These are phyloP conservation scores for Salvelinus namaycush DNA, from an alignment of 2,113 vertebrate genomes.

Conservation along the genomic window DNA sequence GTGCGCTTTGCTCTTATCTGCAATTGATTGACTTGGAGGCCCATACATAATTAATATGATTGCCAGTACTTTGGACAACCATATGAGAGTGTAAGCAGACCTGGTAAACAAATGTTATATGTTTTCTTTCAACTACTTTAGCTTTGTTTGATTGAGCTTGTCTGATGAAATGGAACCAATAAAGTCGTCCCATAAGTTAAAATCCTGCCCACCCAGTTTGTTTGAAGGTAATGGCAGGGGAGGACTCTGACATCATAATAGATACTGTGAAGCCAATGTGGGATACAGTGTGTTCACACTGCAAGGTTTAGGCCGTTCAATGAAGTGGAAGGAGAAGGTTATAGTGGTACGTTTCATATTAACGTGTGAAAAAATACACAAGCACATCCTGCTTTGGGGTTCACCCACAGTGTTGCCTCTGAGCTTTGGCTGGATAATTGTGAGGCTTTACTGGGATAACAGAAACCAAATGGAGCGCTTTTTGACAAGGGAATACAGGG, in stretches of 20 bases:
- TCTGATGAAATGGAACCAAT: no score
- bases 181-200: no score
- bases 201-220: not conserved
- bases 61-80: no score
- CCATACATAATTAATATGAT: no score
- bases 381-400: not conserved
- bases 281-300: not conserved
- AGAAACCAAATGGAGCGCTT: not conserved
- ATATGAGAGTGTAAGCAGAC: no score
- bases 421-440: constrained; percentile 9
- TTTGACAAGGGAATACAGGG: not conserved
- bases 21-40: no score
- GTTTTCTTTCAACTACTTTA: no score
- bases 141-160: no score
- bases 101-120: no score
- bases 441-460: not conserved
- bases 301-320: not conserved
- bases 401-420: not conserved
- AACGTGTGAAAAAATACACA: not conserved
- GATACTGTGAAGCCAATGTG: not conserved
- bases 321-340: not conserved
- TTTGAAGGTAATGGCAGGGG: not conserved
- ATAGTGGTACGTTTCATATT: constrained; percentile 15
- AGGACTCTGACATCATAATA: not conserved
- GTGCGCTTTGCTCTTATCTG: no score